Evolutionary conservation across 2,797 vertebrate species (phyloP), one percentile per base, ranked within the genome.

Genomic region (Tokudaia tokunoshimensis): DNA sequence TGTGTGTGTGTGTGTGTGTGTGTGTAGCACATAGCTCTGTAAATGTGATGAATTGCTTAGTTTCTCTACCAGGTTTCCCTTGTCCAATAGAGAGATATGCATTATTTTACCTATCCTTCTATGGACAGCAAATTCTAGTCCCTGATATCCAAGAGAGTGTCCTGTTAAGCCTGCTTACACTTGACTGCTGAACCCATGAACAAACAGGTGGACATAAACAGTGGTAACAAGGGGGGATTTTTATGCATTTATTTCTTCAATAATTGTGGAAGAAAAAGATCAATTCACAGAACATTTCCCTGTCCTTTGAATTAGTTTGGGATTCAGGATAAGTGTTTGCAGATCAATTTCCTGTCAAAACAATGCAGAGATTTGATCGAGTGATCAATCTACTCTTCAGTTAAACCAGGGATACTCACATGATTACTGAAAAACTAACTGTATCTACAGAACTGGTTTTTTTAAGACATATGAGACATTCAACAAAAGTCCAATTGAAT

Each of bases 281-380:
- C 37, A 50, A 15, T 85, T 78, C 75, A 78, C 6, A 31, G 52
- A 47, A 19, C 31, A 63, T 81, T 91, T 89, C 82, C 96, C 59
- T 94, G 13, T 81, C 52, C n/a, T 96, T 81, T 78, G 24, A 0
- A 96, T 92, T 92, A 95, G 55, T 88, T 89, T 89, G 20, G 24
- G 94, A 98, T 97, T 97, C 93, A 91, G 19, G 84, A 75, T 84
- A 93, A 70, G 74, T 95, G 47, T 89, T 92, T 96, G 44, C 74
- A 72, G 50, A 91, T 96, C 87, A 95, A 84, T 90, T 85, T 94
- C 91, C 88, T 78, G 94, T 97, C 96, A 90, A 98, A 97, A 95
- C 26, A 67, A 94, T 74, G 65, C 26, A 37, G 61, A 44, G 57
- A 89, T 50, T 98, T 97, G 59, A 94, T 65, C 91, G 75, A 65